These are phyloP conservation scores for Rhogogaster chlorosoma DNA, from an alignment of 2,888 invertebrate genomes.

Conservation along the genomic window DNA sequence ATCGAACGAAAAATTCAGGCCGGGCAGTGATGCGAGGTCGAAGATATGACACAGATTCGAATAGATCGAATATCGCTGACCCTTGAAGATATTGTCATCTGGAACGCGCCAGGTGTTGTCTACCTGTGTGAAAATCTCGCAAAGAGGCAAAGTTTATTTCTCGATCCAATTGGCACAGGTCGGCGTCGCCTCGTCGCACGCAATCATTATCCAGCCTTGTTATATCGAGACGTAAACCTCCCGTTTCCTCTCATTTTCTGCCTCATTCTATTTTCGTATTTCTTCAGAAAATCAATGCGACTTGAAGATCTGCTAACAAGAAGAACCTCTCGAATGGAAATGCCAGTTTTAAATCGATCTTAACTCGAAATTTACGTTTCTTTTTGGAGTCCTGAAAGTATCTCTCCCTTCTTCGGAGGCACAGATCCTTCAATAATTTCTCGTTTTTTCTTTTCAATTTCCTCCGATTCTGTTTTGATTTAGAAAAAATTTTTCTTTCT, in stretches of 20 bases:
- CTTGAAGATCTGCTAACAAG: background rate
- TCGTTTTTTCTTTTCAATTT: too few species aligned
- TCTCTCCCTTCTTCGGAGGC: background rate
- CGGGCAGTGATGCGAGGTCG: too few species aligned
- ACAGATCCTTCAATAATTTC: background rate
- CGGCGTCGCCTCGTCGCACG: slow-evolving; percentile 10
- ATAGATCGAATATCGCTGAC: background rate
- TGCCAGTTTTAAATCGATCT: background rate
- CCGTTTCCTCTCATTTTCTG: background rate
- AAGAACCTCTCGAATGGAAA: background rate
- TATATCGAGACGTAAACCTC: background rate
- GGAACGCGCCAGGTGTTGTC: background rate
- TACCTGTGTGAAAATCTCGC: background rate
- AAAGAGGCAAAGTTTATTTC: background rate
- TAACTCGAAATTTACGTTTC: background rate
- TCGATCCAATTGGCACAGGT: slow-evolving; percentile 2
- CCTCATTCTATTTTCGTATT: background rate
- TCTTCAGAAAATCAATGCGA: background rate
- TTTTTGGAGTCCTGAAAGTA: background rate
- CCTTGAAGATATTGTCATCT: background rate
- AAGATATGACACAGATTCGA: background rate
- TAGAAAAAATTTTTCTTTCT: too few species aligned
- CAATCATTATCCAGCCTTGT: slow-evolving; percentile 2
- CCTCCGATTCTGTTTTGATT: too few species aligned
- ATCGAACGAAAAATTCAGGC: background rate